Evolutionary conservation across 2,797 vertebrate genomes (phyloP), one percentile per base, ranked within the genome.

Genomic region (Eospalax fontanierii): DNA sequence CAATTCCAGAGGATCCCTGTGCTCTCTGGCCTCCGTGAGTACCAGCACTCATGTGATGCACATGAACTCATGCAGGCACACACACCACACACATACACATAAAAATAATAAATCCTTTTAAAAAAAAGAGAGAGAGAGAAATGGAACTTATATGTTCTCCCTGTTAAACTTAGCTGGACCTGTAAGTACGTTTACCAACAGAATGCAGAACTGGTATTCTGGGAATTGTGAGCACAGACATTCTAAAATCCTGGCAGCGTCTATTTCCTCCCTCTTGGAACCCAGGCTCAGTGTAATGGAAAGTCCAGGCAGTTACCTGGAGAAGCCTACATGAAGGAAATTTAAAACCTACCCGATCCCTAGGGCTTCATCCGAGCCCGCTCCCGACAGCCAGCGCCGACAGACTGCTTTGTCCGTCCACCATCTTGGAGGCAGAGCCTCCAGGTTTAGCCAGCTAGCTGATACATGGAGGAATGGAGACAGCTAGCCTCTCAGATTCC

Each of bases 231-330:
- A 93, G 66, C 18, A 15, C 24, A 74, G 33, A 28, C 70, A 73
- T 88, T 85, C 80, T 68, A 70, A 59, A 74, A 43, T 80, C 70
- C 59, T 92, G 54, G 78, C 28, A 87, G 28, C 38, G 83, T 83
- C 76, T 89, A 22, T 57, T 46, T 80, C n/a, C 24, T 71, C 21
- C 38, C 33, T 68, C 26, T 80, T 89, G 85, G 66, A 93, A 80
- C 61, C 35, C 73, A 80, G 54, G 19, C 74, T 81, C 16, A 46
- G 18, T 3, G 61, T 63, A 59, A 79, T 35, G 43, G 40, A 83
- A 83, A 84, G 12, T 38, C 38, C 43, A 74, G 68, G 50, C 50
- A 80, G 54, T 65, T 35, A 71, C 76, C 4, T 6, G 19, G 33
- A 93, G 81, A 87, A 71, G 59, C 35, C 71, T 57, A 10, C 0